Base-by-base conservation (phyloP, 2,888 invertebrate genomes). In the Bembecia ichneumoniformis region DNA sequence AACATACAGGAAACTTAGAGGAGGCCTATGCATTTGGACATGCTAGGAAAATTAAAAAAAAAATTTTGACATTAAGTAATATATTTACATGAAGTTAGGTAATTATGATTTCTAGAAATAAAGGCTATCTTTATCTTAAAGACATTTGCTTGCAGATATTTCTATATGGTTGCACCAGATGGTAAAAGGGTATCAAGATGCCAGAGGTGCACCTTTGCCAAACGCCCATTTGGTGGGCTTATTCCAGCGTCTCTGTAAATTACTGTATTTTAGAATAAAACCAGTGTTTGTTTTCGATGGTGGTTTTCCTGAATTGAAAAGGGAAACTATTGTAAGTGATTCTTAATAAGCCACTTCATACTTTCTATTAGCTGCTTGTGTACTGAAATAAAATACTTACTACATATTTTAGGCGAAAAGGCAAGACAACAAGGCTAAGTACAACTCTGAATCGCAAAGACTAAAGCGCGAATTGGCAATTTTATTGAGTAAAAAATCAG, bases 271-370 rank as follows among this genome's bases (percentile, higher is more conserved):
- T 75, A 93, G 94, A 71, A 96, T 99, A 57, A 96, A 96, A 64
- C 99, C 99, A 1, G 91, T 99, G 2, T 99, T 99, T 89, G 96
- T 99, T 7, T 99, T 99, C 86, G 99, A 99, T 89, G 99, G 99
- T 17, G 94, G 93, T 43, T 95, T 96, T 47, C 99, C 99, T 13
- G 89, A 90, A 50, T 90, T 99, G 40, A 99, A 99, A 82, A 93
- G 90, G 63, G 94, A 96, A 82, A 98, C 97, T 9, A 93, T 98
- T 83, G 97, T 96, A 88, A 91, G 90, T 84, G 57, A 40, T 15
- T 51, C 20, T 40, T 28, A 28, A 28, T 28, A 28, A 9, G 7
- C 20, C 7, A 28, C 2, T 28, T 28, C 20, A 40, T 13, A 40
- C 7, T 40, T 20, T 5, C 20, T 4, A 20, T 20, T 1, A 20